Conservation (phyloP, 2,113 vertebrate genomes). For the Alligator sinensis region DNA sequence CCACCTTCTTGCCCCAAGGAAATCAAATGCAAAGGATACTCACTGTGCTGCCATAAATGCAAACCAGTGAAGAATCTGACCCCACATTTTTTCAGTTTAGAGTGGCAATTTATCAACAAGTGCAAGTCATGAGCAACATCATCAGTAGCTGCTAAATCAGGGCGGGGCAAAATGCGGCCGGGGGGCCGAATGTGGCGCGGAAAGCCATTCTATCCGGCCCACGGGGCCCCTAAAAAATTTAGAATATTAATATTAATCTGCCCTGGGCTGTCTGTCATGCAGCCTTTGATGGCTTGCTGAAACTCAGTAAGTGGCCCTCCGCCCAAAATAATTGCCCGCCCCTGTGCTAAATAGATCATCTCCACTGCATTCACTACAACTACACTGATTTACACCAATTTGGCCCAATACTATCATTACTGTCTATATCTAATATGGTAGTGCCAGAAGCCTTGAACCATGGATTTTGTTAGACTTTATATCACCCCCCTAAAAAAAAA, state of each 20-base stretch:
- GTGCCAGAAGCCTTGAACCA: not conserved
- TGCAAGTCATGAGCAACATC: not conserved
- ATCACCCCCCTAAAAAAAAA: not conserved
- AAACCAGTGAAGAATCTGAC: not conserved
- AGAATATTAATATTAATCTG: too few species aligned
- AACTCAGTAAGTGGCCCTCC: too few species aligned
- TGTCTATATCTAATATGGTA: not conserved
- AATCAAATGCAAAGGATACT: accelerated
- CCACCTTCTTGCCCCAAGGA: accelerated
- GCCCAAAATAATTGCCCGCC: too few species aligned
- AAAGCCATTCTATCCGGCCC: too few species aligned
- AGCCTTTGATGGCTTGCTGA: too few species aligned
- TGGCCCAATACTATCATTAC: not conserved
- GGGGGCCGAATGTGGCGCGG: too few species aligned
- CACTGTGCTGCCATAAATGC: accelerated
- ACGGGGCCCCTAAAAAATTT: too few species aligned
- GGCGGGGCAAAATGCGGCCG: accelerated
- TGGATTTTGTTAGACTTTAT: not conserved
- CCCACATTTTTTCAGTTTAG: not conserved
- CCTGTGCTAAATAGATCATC: too few species aligned
- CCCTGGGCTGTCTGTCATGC: too few species aligned
- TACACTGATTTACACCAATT: not conserved
- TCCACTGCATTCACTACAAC: not conserved
- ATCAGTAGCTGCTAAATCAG: not conserved
- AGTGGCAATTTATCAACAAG: accelerated